Conservation (phyloP, 2,113 vertebrate genomes). For the Hippolais icterina region DNA sequence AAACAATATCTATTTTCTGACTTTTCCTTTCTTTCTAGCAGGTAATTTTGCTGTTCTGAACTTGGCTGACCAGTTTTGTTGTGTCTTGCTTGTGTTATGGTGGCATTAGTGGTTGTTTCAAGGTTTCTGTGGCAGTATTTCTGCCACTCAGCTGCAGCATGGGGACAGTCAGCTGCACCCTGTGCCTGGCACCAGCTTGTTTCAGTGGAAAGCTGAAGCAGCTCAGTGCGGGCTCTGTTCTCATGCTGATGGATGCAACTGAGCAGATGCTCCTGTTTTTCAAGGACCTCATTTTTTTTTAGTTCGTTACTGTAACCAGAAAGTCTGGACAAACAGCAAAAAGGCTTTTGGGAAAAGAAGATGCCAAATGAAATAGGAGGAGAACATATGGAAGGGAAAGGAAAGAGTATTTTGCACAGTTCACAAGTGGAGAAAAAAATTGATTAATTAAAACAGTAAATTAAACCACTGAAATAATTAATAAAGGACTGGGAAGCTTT, state of each 20-base stretch:
- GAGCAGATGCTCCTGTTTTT: background rate
- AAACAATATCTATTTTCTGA: background rate
- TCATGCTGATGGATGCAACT: background rate
- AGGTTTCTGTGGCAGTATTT: background rate
- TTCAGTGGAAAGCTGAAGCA: background rate
- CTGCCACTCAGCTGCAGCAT: background rate
- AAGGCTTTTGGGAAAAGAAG: background rate
- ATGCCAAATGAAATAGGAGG: background rate
- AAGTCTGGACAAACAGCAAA: background rate
- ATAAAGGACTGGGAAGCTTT: background rate
- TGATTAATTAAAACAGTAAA: background rate
- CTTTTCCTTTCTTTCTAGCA: background rate
- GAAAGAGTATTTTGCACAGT: background rate
- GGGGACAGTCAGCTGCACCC: background rate
- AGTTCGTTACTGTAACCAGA: background rate
- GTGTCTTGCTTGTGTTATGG: rapidly evolving
- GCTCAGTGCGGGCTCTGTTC: background rate
- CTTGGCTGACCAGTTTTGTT: background rate
- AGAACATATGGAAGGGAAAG: background rate
- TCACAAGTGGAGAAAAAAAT: background rate
- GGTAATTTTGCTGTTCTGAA: background rate
- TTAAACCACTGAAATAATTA: background rate
- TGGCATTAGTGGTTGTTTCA: background rate
- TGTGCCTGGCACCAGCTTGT: background rate
- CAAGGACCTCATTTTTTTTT: background rate